Evolutionary conservation across 2,797 vertebrate species (phyloP), one percentile per base, ranked within the genome.

Genomic region (Natrix natrix): DNA sequence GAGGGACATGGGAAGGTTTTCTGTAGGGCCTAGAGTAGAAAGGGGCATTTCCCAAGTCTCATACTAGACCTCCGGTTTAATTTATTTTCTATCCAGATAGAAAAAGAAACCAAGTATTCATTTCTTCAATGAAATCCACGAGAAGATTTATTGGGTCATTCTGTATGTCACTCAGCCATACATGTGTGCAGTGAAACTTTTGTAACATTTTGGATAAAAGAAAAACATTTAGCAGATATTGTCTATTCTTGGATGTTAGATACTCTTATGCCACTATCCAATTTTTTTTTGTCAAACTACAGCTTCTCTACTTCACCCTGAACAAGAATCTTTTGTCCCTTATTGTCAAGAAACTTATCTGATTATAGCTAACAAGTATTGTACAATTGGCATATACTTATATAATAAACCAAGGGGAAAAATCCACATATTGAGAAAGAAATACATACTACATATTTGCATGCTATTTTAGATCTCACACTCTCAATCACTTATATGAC

Each of bases 171-270:
- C 93, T 94, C 96, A 94, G 91, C 91, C 48, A 74, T 20, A 74
- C 16, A 86, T 95, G 94, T 95, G 94, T 94, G 93, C 93, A 92
- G 87, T 93, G 74, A 92, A 94, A 90, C 0, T 0, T 66, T 66
- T 66, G 26, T n/a, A 95, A 1, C 0, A 11, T 48, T 87, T 8
- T 37, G 92, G 94, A 96, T 95, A 96, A 94, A 95, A 95, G 92
- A 95, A 96, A 94, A 94, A 92, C 92, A 96, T 94, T 94, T 95
- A 95, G 91, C 90, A 93, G 91, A 93, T 52, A 74, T 91, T 88
- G 52, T 87, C 91, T 91, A 86, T 90, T 17, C n/a, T 91, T 66
- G 26, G 90, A 92, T 94, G 59, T 94, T 90, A 91, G 86, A 57
- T 93, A 89, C 86, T 93, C 94, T 78, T 88, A 92, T 93, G 12